Evolutionary conservation across 2,113 vertebrate species (phyloP).

Genomic region (Heliornis fulica): DNA sequence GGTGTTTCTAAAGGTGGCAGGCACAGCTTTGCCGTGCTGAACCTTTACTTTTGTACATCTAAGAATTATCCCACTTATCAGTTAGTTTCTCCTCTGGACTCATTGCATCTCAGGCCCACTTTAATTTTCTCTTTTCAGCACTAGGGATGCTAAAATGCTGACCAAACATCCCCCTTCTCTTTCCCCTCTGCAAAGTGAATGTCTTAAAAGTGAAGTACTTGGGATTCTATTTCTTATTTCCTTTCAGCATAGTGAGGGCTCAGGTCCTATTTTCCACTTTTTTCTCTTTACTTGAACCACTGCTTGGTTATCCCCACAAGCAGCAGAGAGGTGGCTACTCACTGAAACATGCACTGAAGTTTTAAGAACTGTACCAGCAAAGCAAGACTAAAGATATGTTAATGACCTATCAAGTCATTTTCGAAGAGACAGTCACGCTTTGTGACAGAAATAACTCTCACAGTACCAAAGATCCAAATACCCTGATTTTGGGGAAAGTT

Average conservation of each 20-base stretch:
- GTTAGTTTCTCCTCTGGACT: background rate
- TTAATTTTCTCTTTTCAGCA: background rate
- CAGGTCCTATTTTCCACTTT: background rate
- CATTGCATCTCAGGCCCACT: background rate
- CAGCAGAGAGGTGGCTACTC: background rate
- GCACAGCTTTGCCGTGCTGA: background rate
- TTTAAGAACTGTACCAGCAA: background rate
- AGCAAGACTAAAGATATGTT: background rate
- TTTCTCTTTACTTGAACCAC: background rate
- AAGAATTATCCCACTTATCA: background rate
- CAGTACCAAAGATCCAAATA: background rate
- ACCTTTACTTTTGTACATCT: background rate
- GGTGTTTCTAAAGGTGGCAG: background rate
- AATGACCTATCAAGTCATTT: constrained; percentile 10
- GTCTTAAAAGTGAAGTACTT: background rate
- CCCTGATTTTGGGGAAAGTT: background rate
- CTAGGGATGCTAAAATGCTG: background rate
- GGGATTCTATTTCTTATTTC: background rate
- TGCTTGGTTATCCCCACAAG: background rate
- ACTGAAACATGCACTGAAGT: background rate
- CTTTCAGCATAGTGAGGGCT: background rate
- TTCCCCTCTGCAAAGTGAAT: background rate
- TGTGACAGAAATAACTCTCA: constrained; percentile 1
- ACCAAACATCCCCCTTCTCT: background rate
- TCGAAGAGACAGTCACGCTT: background rate